Evolutionary conservation across 2,113 vertebrate genomes (phyloP).

Genomic region (Oenanthe melanoleuca): DNA sequence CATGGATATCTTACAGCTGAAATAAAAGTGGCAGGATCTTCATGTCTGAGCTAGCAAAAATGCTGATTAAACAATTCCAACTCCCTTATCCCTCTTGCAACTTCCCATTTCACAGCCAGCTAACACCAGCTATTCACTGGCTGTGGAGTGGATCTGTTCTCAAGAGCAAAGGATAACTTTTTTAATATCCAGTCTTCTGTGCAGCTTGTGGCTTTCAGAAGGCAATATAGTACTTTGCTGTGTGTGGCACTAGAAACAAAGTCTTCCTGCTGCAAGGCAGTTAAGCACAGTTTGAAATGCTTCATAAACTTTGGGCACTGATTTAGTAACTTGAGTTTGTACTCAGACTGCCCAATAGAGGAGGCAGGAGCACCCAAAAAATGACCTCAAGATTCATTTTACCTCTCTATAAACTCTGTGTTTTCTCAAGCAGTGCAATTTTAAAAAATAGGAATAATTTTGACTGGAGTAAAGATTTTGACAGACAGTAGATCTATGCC

Average conservation of each 20-base stretch:
- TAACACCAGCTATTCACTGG: neutral
- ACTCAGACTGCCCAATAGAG: neutral
- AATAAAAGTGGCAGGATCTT: neutral
- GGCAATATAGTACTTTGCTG: neutral
- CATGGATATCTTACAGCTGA: neutral
- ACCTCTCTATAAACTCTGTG: neutral
- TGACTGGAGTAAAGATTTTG: neutral
- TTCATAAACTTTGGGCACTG: neutral
- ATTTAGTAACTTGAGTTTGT: neutral
- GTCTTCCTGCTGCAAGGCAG: neutral
- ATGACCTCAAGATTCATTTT: neutral
- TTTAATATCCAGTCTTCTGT: neutral
- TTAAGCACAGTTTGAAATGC: neutral
- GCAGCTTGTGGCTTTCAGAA: neutral
- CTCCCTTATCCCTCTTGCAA: neutral
- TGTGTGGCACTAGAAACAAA: neutral
- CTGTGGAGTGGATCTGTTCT: neutral
- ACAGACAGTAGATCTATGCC: neutral
- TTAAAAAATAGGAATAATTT: neutral
- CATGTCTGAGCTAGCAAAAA: neutral
- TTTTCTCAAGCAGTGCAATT: neutral
- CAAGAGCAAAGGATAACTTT: neutral
- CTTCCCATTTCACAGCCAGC: slow-evolving; percentile 54
- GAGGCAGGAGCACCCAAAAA: neutral
- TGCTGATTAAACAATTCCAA: slow-evolving; percentile 16